Percentiles rank a stretch among this genome's conserved stretches.
These are phyloP conservation scores for Anas platyrhynchos DNA, from an alignment of 2,113 vertebrate species.

Conservation along the genomic window DNA sequence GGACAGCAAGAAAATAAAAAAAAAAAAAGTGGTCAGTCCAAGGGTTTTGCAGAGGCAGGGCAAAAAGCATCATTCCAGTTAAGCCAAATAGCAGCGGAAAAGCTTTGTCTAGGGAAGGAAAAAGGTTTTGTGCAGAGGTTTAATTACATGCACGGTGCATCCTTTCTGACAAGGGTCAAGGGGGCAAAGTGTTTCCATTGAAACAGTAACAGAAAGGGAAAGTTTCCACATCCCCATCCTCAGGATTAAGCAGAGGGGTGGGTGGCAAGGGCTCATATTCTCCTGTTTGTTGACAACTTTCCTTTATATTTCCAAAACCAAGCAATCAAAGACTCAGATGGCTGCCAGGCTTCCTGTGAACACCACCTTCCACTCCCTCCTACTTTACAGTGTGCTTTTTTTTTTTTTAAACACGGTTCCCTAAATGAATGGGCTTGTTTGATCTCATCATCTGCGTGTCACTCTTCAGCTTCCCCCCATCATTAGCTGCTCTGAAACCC, in stretches of 20 bases:
- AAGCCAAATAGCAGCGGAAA: background rate
- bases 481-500: background rate
- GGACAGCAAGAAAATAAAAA: background rate
- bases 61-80: background rate
- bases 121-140: background rate
- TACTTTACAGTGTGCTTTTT: background rate
- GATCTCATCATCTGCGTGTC: background rate
- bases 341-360: background rate
- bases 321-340: background rate
- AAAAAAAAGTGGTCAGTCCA: background rate
- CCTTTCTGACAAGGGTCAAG: background rate
- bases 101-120: background rate
- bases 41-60: background rate
- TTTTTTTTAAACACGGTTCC: background rate
- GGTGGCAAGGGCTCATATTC: background rate
- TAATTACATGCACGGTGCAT: background rate
- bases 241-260: background rate
- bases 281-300: background rate
- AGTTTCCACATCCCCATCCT: background rate
- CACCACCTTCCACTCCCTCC: background rate
- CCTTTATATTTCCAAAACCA: constrained; percentile 24
- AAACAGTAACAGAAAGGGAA: constrained; percentile 36
- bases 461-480: background rate
- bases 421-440: background rate
- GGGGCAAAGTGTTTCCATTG: background rate